phyloP scores from a whole-genome alignment of 1,140 invertebrate species.

The Acromyrmex charruanus region DNA sequence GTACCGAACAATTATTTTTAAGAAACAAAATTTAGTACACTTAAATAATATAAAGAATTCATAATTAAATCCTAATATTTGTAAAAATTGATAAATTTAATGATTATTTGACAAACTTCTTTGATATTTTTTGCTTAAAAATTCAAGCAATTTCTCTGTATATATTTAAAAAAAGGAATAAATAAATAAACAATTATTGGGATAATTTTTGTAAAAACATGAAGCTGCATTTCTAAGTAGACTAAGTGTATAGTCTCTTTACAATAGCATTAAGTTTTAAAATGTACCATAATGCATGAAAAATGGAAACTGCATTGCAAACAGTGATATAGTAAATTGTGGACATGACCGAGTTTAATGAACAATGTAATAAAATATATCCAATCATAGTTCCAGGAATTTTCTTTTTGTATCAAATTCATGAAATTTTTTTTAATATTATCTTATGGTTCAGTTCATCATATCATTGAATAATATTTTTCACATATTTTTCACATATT shows the following conservation, averaged over 20 bases:
- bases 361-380: conserved; percentile 24
- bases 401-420: background rate
- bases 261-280: background rate
- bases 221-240: background rate
- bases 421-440: background rate
- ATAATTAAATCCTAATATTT: background rate
- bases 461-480: conserved; percentile 10
- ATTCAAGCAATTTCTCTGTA: background rate
- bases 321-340: conserved; percentile 7
- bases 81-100: background rate
- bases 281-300: background rate
- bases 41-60: background rate
- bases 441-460: background rate
- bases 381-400: background rate
- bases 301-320: background rate
- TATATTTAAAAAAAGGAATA: background rate
- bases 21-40: background rate
- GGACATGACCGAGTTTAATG: conserved; percentile 13
- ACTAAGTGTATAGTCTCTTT: background rate
- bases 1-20: background rate
- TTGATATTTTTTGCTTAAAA: background rate
- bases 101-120: background rate
- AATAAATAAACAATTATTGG: background rate
- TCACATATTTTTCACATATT: background rate
- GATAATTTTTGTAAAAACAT: background rate